Conservation (phyloP, 2,797 vertebrate species). For the Micromesistius poutassou region DNA sequence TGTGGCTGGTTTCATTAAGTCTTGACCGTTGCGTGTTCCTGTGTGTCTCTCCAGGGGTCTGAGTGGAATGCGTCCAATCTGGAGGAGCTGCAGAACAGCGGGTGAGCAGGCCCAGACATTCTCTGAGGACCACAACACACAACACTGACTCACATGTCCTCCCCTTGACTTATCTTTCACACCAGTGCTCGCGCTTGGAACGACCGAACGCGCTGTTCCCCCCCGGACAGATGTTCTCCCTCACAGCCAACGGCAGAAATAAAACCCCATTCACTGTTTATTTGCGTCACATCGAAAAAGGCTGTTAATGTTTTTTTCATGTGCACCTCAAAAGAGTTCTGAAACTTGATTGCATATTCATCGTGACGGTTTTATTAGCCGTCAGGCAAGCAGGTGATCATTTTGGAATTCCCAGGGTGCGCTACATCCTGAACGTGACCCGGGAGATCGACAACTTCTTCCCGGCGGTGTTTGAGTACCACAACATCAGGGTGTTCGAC, state of each 20-base stretch:
- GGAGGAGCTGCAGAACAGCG: slow-evolving; percentile 94
- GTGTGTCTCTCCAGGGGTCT: slow-evolving; percentile 78
- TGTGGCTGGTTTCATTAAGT: background rate
- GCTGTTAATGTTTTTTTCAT: background rate
- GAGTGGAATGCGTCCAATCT: slow-evolving; percentile 98
- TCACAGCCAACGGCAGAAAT: background rate
- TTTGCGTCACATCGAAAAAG: background rate
- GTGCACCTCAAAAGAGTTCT: background rate
- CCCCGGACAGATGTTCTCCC: background rate
- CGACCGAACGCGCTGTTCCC: background rate
- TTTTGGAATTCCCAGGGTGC: slow-evolving; percentile 70
- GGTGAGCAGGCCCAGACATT: slow-evolving; percentile 74
- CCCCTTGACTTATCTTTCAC: background rate
- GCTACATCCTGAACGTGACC: slow-evolving; percentile 95
- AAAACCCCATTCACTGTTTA: background rate
- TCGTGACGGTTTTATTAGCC: background rate
- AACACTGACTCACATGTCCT: background rate
- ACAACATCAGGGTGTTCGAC: slow-evolving; percentile 95
- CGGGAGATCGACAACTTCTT: slow-evolving; percentile 99
- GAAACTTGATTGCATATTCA: background rate
- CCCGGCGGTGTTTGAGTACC: slow-evolving; percentile 92
- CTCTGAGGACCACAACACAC: background rate
- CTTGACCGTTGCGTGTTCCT: background rate
- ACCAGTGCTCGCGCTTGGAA: background rate
- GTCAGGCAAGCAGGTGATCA: too few relatives aligned